Evolutionary conservation across 2,113 vertebrate species (phyloP), one percentile per base, ranked within the genome.

Genomic region (Puntigrus tetrazona): DNA sequence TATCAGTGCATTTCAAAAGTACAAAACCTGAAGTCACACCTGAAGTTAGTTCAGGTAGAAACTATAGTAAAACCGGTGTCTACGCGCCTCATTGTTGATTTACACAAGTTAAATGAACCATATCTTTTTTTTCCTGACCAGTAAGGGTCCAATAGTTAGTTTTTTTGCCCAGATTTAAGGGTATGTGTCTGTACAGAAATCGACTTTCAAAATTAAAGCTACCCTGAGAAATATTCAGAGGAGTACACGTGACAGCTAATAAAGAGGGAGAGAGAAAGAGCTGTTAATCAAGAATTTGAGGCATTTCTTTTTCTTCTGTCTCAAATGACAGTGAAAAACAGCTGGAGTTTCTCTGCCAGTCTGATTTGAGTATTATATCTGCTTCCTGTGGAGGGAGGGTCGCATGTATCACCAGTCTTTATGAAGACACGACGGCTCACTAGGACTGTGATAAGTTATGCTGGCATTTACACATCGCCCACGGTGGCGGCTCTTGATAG

Each of bases 391-490:
- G 78, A 87, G 81, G 41, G 84, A 85, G 88, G 87, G 87, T 88
- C 81, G 77, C 83, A 90, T 88, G 84, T 84, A 90, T 90, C 88
- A 86, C 43, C 34, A n/a, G 61, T 41, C 82, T 87, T 89, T 88
- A 90, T 80, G 80, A 69, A 78, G 74, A n/a, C 72, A 82, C 80
- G 86, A 83, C 79, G 45, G 88, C 85, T 89, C 82, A n/a, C 86
- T 85, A 88, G 72, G 90, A 90, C 88, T 87, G 88, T 90, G 89
- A 93, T 92, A 88, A 92, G 88, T 92, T 25, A 86, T 43, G 81
- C 61, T 93, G 90, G 90, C 88, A 92, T 93, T 93, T 93, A 63
- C 86, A 89, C 80, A 84, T 87, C 89, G 13, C 85, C 81, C 73
- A 72, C 29, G 38, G 82, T 34, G 34, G 29, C 0, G 16, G 38